Conservation (phyloP, 2,888 invertebrate genomes). For the Trypoxylon attenuatum region DNA sequence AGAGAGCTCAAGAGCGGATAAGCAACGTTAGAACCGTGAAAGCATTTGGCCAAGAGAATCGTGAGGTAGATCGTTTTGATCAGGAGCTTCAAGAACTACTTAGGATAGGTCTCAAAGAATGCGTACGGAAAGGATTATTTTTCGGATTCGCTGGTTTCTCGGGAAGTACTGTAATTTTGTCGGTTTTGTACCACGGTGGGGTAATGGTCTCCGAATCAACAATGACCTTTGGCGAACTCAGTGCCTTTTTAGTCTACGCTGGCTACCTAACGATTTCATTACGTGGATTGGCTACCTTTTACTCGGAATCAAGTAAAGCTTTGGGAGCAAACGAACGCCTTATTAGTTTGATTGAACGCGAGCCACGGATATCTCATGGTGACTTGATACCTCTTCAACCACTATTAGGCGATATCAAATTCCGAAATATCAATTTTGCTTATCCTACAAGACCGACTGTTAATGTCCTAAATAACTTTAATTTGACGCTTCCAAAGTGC, state of each 20-base stretch:
- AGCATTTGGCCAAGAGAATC: conserved; percentile 90
- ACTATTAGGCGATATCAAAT: conserved; percentile 82
- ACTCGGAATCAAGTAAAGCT: conserved; percentile 94
- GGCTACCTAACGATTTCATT: conserved; percentile 94
- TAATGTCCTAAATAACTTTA: conserved; percentile 80
- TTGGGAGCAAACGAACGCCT: conserved; percentile 92
- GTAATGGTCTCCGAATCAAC: conserved; percentile 88
- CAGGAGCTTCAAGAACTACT: conserved; percentile 83
- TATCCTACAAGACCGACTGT: conserved; percentile 82
- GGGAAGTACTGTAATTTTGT: conserved; percentile 92
- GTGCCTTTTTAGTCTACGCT: conserved; percentile 95
- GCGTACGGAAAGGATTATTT: conserved; percentile 90
- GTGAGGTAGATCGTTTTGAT: conserved; percentile 84
- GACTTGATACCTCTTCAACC: conserved; percentile 69
- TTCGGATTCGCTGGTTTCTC: conserved; percentile 93
- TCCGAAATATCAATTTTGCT: conserved; percentile 84
- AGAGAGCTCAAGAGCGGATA: conserved; percentile 89
- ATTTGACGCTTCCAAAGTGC: conserved; percentile 81
- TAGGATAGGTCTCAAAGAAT: conserved; percentile 88
- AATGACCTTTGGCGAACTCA: conserved; percentile 90
- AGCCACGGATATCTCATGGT: conserved; percentile 84
- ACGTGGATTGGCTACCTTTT: conserved; percentile 93
- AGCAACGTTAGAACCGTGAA: conserved; percentile 95
- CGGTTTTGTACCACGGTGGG: conserved; percentile 95
- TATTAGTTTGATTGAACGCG: conserved; percentile 91